A percentile compares a stretch with the other conserved stretches of the same genome.
Conservation (phyloP, 2,113 vertebrate genomes). For the Burhinus oedicnemus region DNA sequence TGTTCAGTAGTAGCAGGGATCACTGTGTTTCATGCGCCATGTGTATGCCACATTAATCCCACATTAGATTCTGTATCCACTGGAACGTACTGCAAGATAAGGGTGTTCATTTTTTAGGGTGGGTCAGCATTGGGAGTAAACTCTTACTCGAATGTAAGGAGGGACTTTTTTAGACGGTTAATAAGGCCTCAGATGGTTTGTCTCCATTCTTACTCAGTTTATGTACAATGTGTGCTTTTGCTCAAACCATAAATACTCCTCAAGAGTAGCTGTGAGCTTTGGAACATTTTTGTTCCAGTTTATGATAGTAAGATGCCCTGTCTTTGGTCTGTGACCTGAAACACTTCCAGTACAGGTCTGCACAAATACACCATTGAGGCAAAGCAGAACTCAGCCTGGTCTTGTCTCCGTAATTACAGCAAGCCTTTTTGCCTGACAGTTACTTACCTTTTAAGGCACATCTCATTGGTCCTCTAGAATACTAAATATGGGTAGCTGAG, state of each 20-base stretch:
- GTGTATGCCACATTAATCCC: accelerated
- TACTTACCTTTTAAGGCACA: not conserved
- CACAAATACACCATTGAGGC: accelerated
- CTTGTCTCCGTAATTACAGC: not conserved
- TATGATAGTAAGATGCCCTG: not conserved
- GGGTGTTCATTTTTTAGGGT: not conserved
- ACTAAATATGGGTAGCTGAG: accelerated
- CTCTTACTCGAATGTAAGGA: not conserved
- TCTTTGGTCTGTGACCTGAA: not conserved
- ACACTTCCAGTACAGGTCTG: not conserved
- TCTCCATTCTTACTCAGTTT: not conserved
- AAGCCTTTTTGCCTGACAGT: not conserved
- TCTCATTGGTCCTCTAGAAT: not conserved
- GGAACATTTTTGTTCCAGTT: not conserved
- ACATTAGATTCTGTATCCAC: no score
- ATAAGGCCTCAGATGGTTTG: not conserved
- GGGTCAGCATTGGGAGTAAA: not conserved
- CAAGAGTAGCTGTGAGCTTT: not conserved
- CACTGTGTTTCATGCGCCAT: accelerated
- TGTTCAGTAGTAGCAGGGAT: not conserved
- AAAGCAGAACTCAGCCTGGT: not conserved
- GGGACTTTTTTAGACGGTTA: not conserved
- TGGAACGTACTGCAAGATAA: not conserved
- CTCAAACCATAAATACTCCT: not conserved
- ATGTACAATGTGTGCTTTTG: accelerated